Conservation (phyloP, 2,888 invertebrate genomes). For the Mylabris sibirica region DNA sequence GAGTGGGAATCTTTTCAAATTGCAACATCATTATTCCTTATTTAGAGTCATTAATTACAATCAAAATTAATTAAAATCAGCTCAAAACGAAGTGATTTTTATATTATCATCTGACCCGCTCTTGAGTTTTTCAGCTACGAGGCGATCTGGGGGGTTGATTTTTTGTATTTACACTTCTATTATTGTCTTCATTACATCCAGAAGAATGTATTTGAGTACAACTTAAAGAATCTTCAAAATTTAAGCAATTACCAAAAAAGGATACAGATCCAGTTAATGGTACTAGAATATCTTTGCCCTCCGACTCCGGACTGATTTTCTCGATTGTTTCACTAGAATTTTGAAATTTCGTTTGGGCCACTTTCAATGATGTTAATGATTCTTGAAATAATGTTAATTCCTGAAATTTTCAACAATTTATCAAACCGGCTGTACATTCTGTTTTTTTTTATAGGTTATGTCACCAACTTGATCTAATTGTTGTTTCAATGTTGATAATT, state of each 20-base stretch:
- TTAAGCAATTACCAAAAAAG: not conserved
- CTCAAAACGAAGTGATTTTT: too few species aligned
- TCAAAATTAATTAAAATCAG: too few species aligned
- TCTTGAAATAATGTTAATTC: slow-evolving; percentile 90
- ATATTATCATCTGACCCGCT: too few species aligned
- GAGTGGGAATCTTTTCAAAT: too few species aligned
- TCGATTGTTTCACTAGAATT: slow-evolving; percentile 87
- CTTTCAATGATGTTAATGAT: slow-evolving; percentile 86
- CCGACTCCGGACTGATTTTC: slow-evolving; percentile 76
- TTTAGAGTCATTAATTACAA: too few species aligned
- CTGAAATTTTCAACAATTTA: slow-evolving; percentile 60
- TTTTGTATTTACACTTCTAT: too few species aligned
- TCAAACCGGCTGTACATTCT: slow-evolving; percentile 26
- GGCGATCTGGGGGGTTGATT: too few species aligned
- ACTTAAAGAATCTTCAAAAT: not conserved
- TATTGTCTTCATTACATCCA: too few species aligned
- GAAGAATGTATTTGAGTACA: too few species aligned
- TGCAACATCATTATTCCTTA: too few species aligned
- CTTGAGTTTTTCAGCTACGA: too few species aligned
- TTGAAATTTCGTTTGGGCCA: slow-evolving; percentile 89
- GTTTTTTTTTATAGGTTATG: slow-evolving; percentile 27
- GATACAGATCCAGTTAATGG: slow-evolving; percentile 90
- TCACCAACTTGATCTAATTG: slow-evolving; percentile 80
- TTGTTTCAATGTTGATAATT: slow-evolving; percentile 83
- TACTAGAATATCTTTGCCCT: slow-evolving; percentile 87